phyloP scores from a whole-genome alignment of 2,113 vertebrate genomes.

The Podilymbus podiceps region DNA sequence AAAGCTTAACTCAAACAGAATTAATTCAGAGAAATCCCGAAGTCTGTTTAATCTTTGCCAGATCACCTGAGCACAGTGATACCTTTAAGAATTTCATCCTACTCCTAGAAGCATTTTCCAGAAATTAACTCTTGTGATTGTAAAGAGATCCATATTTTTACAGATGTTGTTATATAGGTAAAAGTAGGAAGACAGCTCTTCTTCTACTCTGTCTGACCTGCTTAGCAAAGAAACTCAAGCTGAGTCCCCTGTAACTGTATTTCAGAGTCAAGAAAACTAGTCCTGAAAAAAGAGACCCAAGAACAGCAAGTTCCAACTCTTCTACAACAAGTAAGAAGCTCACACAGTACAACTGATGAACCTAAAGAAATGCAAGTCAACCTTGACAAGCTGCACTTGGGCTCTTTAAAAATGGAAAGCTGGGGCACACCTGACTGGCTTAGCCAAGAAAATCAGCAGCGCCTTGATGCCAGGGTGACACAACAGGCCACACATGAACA shows the following conservation, averaged over 20 bases:
- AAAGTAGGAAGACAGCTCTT: background rate
- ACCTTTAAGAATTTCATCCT: background rate
- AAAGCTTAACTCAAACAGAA: background rate
- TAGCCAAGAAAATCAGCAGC: background rate
- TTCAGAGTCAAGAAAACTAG: background rate
- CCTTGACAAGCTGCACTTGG: background rate
- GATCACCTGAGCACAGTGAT: background rate
- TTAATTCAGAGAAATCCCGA: background rate
- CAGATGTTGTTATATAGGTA: background rate
- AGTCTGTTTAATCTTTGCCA: background rate
- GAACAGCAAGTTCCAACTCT: background rate
- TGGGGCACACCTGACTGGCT: background rate
- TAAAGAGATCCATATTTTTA: background rate
- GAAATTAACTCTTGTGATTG: background rate
- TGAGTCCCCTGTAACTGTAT: background rate
- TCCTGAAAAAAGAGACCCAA: background rate
- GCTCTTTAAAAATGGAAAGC: background rate
- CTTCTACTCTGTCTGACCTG: background rate
- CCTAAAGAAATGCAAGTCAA: background rate
- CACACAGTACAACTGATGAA: background rate
- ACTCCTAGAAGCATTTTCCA: background rate
- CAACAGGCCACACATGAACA: background rate
- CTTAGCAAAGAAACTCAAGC: background rate
- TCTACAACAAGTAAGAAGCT: background rate
- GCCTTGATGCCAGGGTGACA: background rate